phyloP scores from a whole-genome alignment of 2,888 invertebrate species.

The Campoletis raptor region DNA sequence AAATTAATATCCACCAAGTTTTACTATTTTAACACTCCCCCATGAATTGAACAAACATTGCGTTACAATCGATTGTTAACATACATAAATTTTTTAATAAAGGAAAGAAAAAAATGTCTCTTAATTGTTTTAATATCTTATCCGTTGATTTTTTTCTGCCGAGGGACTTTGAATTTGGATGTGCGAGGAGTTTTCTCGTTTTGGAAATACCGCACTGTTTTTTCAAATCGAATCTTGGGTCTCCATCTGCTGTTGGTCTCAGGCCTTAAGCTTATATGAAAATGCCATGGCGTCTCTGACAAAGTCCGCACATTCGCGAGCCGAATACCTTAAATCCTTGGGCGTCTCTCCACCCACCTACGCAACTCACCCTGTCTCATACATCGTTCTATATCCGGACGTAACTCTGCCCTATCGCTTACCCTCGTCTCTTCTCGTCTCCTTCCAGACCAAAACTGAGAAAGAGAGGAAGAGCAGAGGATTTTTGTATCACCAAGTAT shows the following conservation, averaged over 20 bases:
- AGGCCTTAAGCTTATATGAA: conserved; percentile 42
- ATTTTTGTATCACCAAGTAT: conserved; percentile 28
- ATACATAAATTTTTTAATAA: not conserved
- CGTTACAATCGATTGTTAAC: not conserved
- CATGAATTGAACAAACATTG: not conserved
- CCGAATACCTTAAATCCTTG: conserved; percentile 54
- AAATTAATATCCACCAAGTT: not conserved
- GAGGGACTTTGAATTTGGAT: not conserved
- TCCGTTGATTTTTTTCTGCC: not conserved
- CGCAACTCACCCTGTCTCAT: conserved; percentile 43
- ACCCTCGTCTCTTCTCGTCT: not conserved
- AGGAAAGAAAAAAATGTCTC: not conserved
- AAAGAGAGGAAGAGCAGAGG: conserved; percentile 9
- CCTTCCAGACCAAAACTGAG: not conserved
- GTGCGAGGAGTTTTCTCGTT: not conserved
- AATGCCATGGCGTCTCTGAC: conserved; percentile 41
- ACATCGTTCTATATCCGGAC: conserved; percentile 49
- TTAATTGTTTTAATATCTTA: not conserved
- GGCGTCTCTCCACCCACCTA: conserved; percentile 12
- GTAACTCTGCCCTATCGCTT: conserved; percentile 54
- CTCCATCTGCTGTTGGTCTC: conserved; percentile 16
- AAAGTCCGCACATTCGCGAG: conserved; percentile 47
- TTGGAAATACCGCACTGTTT: not conserved
- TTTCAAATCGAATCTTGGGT: conserved; percentile 27
- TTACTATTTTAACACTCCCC: not conserved